Base-by-base conservation (phyloP, 1,140 invertebrate genomes). In the Cheumatopsyche charites region DNA sequence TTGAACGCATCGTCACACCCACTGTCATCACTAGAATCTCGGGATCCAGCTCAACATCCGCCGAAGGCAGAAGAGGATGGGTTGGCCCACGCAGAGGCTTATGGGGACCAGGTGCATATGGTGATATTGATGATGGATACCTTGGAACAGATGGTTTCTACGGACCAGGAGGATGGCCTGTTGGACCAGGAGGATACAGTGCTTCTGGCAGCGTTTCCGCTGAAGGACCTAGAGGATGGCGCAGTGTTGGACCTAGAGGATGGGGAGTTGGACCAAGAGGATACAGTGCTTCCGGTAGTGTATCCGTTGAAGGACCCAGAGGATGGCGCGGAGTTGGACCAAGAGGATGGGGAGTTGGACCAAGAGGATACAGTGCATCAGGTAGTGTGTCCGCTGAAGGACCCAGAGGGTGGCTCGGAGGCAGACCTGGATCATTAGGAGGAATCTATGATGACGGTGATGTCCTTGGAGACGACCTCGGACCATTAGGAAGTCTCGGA, bases 221-320 rank as follows among this genome's bases (percentile, higher is more conserved):
- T 63, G 36, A 45, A 13, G 55, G 65, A 7, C 4, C 9, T 36
- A 15, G 23, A 1, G 43, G 62, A 2, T 19, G 42, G 17, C 3
- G 17, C 3, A 4, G 3, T 5, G 23, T 26, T 25, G 58, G 52
- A 58, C 52, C 52, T 2, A 3, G 17, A 4, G 52, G 52, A 58
- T 21, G 52, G 19, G 17, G 19, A 9, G 2, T 6, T 13, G 17
- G 52, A 58, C 52, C 52, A 58, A 6, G 15, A 21, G 52, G 52
- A 23, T 58, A 58, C 52, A 58, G 52, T 26, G 63, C 41, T 52
- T 49, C 66, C n/a, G 45, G 5, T 3, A 19, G 13, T 26, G 45
- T 25, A 15, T 65, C 62, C n/a, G 17, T n/a, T 29, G 62, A 65
- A 65, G 62, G 62, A 62, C 49, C 26, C 7, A 7, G 26, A 5